These are phyloP conservation scores for Rhincodon typus DNA, from an alignment of 2,797 vertebrate species.

Conservation along the genomic window DNA sequence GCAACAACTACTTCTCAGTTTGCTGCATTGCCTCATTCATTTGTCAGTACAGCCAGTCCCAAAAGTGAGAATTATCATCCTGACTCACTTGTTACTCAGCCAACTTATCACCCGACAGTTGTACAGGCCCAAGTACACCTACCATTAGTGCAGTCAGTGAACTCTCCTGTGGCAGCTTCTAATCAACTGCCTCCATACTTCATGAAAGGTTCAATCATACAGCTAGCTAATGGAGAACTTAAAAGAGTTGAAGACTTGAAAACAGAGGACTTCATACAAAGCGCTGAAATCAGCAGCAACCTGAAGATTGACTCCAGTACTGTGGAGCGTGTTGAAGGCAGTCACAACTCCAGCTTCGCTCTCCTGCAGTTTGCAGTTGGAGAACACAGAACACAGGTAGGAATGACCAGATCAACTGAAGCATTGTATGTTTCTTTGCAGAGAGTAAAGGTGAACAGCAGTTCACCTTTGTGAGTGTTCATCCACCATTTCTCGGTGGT, in stretches of 20 bases:
- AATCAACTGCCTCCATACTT: slow-evolving; percentile 89
- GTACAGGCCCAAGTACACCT: slow-evolving; percentile 90
- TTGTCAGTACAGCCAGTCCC: slow-evolving; percentile 70
- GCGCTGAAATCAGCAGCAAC: slow-evolving; percentile 91
- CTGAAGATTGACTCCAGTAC: slow-evolving; percentile 98
- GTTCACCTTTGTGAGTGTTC: not conserved
- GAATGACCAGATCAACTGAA: not conserved
- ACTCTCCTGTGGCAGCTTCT: slow-evolving; percentile 59
- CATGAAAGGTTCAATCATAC: slow-evolving; percentile 96
- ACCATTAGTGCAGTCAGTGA: slow-evolving; percentile 70
- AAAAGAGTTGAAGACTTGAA: slow-evolving; percentile 96
- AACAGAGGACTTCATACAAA: slow-evolving; percentile 98
- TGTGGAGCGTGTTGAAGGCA: slow-evolving; percentile 87
- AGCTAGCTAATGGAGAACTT: slow-evolving; percentile 91
- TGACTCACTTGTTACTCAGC: slow-evolving; percentile 58
- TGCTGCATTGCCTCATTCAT: slow-evolving; percentile 79
- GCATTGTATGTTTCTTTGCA: not conserved
- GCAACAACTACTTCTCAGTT: slow-evolving; percentile 72
- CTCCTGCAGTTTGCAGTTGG: slow-evolving; percentile 93
- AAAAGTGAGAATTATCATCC: slow-evolving; percentile 78
- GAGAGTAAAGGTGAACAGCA: not conserved
- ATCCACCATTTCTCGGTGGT: not conserved
- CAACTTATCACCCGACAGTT: slow-evolving; percentile 66
- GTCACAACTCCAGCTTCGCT: slow-evolving; percentile 76
- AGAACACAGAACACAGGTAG: slow-evolving; percentile 92